These are phyloP conservation scores for Nasonovia ribisnigri DNA, from an alignment of 2,888 invertebrate genomes.

Conservation along the genomic window DNA sequence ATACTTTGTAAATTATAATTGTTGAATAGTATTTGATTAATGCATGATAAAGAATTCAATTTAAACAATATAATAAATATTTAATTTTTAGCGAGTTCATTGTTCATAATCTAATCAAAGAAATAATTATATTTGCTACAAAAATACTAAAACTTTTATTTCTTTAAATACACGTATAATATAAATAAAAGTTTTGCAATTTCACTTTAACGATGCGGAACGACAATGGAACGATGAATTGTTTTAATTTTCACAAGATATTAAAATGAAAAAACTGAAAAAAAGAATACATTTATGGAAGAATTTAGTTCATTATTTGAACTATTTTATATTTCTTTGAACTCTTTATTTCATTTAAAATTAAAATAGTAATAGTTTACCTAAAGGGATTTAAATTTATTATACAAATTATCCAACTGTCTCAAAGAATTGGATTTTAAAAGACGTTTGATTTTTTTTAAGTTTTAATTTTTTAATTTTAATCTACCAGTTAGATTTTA, in stretches of 20 bases:
- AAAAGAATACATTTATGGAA: slow-evolving; percentile 26
- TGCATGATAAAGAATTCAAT: neutral
- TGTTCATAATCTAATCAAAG: neutral
- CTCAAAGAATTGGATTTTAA: neutral
- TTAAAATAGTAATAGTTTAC: neutral
- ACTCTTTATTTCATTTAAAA: slow-evolving; percentile 23
- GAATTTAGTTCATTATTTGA: neutral
- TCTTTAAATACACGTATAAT: neutral
- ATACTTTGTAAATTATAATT: neutral
- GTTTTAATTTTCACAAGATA: neutral
- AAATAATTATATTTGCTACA: neutral
- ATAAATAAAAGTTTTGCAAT: slow-evolving; percentile 20
- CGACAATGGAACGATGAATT: neutral
- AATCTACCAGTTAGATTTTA: neutral
- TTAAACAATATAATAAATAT: neutral
- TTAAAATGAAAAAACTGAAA: neutral
- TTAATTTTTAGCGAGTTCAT: neutral
- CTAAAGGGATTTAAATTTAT: neutral
- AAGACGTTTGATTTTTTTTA: neutral
- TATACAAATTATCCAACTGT: neutral
- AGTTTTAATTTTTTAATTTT: neutral
- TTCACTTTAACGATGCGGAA: neutral
- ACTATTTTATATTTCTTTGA: neutral
- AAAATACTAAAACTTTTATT: neutral
- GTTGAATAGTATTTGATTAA: neutral